Conservation (phyloP, 2,888 invertebrate species). For the Caenorhabditis panamensis region DNA sequence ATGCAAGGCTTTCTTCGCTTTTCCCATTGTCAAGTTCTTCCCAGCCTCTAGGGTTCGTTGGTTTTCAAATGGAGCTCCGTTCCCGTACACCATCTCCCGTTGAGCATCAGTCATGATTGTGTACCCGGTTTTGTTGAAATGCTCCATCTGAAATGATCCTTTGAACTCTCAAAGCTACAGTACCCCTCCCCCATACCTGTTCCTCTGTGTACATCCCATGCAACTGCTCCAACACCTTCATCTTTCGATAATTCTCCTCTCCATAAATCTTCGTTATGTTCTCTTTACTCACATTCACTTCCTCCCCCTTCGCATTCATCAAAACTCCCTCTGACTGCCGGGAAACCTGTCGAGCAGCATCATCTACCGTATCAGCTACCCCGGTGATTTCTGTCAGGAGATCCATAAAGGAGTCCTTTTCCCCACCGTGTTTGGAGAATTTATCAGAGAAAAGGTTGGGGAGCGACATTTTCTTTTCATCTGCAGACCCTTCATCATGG, state of each 20-base stretch:
- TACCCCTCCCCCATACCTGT: constrained; percentile 58
- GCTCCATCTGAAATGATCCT: constrained; percentile 54
- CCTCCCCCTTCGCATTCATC: constrained; percentile 66
- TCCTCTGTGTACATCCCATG: constrained; percentile 68
- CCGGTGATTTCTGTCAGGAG: constrained; percentile 76
- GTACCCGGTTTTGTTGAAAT: constrained; percentile 74
- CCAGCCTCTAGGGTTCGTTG: constrained; percentile 26
- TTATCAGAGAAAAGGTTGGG: constrained; percentile 27
- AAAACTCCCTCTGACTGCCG: constrained; percentile 52
- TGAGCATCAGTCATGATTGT: constrained; percentile 70
- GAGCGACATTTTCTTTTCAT: constrained; percentile 64
- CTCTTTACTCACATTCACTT: constrained; percentile 66
- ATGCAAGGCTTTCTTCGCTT: constrained; percentile 42
- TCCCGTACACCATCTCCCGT: constrained; percentile 71
- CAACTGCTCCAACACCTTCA: constrained; percentile 70
- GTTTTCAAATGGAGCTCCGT: constrained; percentile 57
- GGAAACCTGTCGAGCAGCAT: constrained; percentile 42
- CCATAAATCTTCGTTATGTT: constrained; percentile 73
- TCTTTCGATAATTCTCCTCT: constrained; percentile 65
- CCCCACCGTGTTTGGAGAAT: constrained; percentile 46
- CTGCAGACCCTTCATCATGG: constrained; percentile 69
- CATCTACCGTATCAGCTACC: constrained; percentile 64
- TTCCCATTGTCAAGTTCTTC: constrained; percentile 46
- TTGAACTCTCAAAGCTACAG: not conserved
- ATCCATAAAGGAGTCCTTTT: constrained; percentile 72